Evolutionary conservation across 2,113 vertebrate species (phyloP).

Genomic region (Poeciliopsis turrubarensis): DNA sequence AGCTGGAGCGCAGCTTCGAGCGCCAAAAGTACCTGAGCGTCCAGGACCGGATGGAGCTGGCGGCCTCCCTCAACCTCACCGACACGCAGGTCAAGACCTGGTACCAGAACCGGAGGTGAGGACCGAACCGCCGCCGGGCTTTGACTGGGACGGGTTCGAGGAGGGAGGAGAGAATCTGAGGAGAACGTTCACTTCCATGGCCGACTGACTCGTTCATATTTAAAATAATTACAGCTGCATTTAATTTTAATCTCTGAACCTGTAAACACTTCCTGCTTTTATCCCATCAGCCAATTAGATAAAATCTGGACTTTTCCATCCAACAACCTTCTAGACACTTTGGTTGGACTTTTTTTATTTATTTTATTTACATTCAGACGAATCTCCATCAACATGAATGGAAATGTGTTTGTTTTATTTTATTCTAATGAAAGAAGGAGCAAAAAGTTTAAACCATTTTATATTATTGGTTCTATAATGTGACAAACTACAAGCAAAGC

Average conservation of each 20-base stretch:
- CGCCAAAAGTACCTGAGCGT: constrained; percentile 97
- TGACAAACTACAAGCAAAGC: too few relatives aligned
- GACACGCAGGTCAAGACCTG: constrained; percentile 99
- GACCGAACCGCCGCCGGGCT: neutral
- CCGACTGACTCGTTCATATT: neutral
- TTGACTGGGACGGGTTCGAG: neutral
- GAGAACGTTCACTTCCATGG: neutral
- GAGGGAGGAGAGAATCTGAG: neutral
- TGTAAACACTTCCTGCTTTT: too few relatives aligned
- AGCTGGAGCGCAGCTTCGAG: constrained; percentile 98
- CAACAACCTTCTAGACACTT: too few relatives aligned
- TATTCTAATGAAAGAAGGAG: neutral
- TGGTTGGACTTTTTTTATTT: too few relatives aligned
- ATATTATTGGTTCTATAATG: neutral
- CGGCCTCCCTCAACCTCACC: constrained; percentile 96
- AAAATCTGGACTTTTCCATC: too few relatives aligned
- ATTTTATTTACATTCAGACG: too few relatives aligned
- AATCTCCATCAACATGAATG: too few relatives aligned
- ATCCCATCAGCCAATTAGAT: too few relatives aligned
- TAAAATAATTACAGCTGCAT: neutral
- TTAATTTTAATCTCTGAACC: too few relatives aligned
- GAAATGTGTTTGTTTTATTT: neutral
- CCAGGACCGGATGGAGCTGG: constrained; percentile 98
- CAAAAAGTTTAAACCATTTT: neutral
- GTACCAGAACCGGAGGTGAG: constrained; percentile 99